phyloP scores from a whole-genome alignment of 2,113 vertebrate genomes.

The Oryzias javanicus region DNA sequence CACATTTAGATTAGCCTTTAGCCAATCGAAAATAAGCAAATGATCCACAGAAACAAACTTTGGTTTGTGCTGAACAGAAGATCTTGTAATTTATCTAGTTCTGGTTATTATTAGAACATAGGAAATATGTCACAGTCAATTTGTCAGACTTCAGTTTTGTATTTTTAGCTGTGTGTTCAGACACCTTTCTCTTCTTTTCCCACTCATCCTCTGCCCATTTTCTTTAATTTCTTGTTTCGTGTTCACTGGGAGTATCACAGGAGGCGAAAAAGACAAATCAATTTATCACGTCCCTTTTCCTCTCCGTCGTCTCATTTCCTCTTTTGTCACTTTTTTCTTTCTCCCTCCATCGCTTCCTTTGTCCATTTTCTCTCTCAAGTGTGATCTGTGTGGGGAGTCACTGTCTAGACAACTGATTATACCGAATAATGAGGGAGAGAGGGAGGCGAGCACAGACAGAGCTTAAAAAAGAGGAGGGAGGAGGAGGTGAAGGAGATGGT shows the following conservation, averaged over 20 bases:
- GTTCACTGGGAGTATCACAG: constrained; percentile 24
- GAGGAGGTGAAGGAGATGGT: constrained; percentile 26
- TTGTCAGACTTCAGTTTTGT: not conserved
- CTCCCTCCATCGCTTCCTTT: constrained; percentile 22
- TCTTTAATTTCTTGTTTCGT: constrained; percentile 19
- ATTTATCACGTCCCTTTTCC: constrained; percentile 34
- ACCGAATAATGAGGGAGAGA: constrained; percentile 59
- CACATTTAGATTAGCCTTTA: too few species aligned
- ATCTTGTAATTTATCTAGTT: too few species aligned
- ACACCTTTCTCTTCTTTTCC: constrained; percentile 3
- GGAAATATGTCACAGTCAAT: not conserved
- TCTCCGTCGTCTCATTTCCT: constrained; percentile 40
- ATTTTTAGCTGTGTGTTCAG: not conserved
- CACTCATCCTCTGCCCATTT: constrained; percentile 6
- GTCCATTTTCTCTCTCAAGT: constrained; percentile 42
- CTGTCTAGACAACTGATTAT: constrained; percentile 75
- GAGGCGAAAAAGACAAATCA: constrained; percentile 23
- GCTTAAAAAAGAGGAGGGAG: constrained; percentile 28
- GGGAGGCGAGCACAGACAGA: constrained; percentile 22
- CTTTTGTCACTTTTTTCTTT: constrained; percentile 10
- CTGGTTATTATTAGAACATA: too few species aligned
- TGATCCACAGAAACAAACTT: too few species aligned
- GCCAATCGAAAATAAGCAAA: too few species aligned
- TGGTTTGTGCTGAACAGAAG: too few species aligned
- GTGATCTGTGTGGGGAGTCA: constrained; percentile 62